Evolutionary conservation across 2,113 vertebrate species (phyloP).

Genomic region (Dicentrarchus labrax): DNA sequence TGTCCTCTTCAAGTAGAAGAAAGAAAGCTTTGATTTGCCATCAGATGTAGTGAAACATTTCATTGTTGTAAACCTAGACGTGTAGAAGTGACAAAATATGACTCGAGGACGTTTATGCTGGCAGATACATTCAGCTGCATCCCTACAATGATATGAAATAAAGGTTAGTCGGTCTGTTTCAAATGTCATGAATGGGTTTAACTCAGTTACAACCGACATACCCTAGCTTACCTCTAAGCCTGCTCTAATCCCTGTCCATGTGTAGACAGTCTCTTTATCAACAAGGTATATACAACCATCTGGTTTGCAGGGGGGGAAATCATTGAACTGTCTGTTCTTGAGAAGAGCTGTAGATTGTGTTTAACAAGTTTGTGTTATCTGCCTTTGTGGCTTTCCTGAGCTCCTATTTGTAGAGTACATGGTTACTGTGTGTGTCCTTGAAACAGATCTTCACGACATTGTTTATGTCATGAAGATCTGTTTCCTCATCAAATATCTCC

Average conservation of each 20-base stretch:
- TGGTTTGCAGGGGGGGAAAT: slow-evolving; percentile 29
- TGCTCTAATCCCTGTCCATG: slow-evolving; percentile 55
- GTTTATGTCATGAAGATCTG: slow-evolving; percentile 40
- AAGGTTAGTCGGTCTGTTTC: slow-evolving; percentile 45
- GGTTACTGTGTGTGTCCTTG: slow-evolving; percentile 35
- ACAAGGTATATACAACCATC: slow-evolving; percentile 36
- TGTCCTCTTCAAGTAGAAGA: neutral
- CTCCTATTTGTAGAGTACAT: slow-evolving; percentile 29
- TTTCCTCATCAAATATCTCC: slow-evolving; percentile 49
- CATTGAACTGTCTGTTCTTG: slow-evolving; percentile 5
- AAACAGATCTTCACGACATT: neutral
- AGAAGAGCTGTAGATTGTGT: neutral
- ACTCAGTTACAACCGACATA: slow-evolving; percentile 1
- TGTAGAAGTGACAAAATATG: neutral
- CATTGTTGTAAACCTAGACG: neutral
- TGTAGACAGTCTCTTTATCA: slow-evolving; percentile 39
- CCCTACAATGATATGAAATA: slow-evolving; percentile 6
- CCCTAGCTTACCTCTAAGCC: slow-evolving; percentile 38
- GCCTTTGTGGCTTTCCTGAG: slow-evolving; percentile 20
- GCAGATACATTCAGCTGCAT: neutral
- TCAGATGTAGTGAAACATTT: neutral
- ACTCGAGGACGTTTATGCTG: neutral
- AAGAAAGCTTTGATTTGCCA: slow-evolving; percentile 3
- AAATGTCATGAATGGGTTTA: slow-evolving; percentile 36
- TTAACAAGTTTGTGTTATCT: slow-evolving; percentile 30